Percentiles rank a stretch among this genome's conserved stretches.
Evolutionary conservation across 2,888 invertebrate genomes (phyloP).

Genomic region (Nesidiocoris tenuis): DNA sequence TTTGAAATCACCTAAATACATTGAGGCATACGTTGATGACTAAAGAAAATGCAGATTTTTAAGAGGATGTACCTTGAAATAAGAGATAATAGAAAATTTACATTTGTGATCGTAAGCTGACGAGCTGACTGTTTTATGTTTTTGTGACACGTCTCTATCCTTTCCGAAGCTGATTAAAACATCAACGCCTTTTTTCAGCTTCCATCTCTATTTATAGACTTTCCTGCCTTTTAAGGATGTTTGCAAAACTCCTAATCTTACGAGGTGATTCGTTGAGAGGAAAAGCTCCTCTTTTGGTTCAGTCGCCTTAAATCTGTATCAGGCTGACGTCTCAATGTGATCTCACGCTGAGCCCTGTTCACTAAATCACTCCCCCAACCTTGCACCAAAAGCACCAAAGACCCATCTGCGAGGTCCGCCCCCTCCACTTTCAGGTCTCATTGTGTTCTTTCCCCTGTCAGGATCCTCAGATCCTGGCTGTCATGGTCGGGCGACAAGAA

Average conservation of each 20-base stretch:
- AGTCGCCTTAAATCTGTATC: constrained; percentile 36
- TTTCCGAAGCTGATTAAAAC: constrained; percentile 32
- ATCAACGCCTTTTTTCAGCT: constrained; percentile 26
- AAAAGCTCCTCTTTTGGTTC: constrained; percentile 6
- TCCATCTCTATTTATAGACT: neutral
- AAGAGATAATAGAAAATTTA: no score
- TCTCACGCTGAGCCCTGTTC: constrained; percentile 31
- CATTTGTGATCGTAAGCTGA: no score
- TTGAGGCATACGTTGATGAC: no score
- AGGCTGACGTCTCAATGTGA: constrained; percentile 36
- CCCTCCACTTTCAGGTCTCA: neutral
- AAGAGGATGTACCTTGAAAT: no score
- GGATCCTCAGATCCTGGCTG: neutral
- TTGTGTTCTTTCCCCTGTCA: neutral
- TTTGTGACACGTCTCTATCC: no score
- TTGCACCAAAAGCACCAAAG: constrained; percentile 5
- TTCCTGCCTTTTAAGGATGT: neutral
- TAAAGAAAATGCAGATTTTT: no score
- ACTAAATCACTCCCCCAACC: constrained; percentile 30
- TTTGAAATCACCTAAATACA: no score
- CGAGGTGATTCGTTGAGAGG: neutral
- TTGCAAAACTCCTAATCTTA: constrained; percentile 9
- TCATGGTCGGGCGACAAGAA: neutral
- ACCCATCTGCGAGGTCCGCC: constrained; percentile 26
- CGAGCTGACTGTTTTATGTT: no score